Evolutionary conservation across 2,888 invertebrate species (phyloP).

Genomic region (Noctua fimbriata): DNA sequence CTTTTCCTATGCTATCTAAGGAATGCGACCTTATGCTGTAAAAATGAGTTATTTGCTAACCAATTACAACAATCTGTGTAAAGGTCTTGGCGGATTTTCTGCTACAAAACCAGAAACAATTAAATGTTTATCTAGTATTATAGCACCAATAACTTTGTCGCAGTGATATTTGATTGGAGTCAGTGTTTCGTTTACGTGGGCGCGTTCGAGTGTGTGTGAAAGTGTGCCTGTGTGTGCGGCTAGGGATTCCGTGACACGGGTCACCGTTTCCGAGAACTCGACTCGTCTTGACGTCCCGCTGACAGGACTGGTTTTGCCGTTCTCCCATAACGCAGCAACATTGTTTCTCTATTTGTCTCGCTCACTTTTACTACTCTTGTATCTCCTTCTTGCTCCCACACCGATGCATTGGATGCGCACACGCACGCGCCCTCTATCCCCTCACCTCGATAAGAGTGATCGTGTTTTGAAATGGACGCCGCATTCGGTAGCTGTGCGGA

Average conservation of each 20-base stretch:
- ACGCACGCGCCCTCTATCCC: slow-evolving; percentile 87
- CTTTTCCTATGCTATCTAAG: slow-evolving; percentile 65
- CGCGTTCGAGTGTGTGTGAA: slow-evolving; percentile 65
- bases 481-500: slow-evolving; percentile 86
- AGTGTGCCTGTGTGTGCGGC: slow-evolving; percentile 78
- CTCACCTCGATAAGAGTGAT: slow-evolving; percentile 86
- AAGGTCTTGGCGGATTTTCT: slow-evolving; percentile 21
- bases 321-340: slow-evolving; percentile 84
- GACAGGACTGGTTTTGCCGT: slow-evolving; percentile 90
- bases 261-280: slow-evolving; percentile 90
- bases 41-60: slow-evolving; percentile 40
- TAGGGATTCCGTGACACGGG: slow-evolving; percentile 90
- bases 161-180: slow-evolving; percentile 75
- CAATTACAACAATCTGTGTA: slow-evolving; percentile 21
- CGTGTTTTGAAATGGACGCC: slow-evolving; percentile 86
- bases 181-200: slow-evolving; percentile 70
- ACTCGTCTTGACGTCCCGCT: slow-evolving; percentile 89
- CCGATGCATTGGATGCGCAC: slow-evolving; percentile 86
- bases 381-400: slow-evolving; percentile 73
- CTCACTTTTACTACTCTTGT: slow-evolving; percentile 70
- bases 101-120: slow-evolving; percentile 30
- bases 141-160: slow-evolving; percentile 77
- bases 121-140: slow-evolving; percentile 53
- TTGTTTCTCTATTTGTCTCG: slow-evolving; percentile 81
- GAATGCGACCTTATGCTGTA: slow-evolving; percentile 73